Base-by-base conservation (phyloP, 1,140 invertebrate species). In the Aleiodes sp. region DNA sequence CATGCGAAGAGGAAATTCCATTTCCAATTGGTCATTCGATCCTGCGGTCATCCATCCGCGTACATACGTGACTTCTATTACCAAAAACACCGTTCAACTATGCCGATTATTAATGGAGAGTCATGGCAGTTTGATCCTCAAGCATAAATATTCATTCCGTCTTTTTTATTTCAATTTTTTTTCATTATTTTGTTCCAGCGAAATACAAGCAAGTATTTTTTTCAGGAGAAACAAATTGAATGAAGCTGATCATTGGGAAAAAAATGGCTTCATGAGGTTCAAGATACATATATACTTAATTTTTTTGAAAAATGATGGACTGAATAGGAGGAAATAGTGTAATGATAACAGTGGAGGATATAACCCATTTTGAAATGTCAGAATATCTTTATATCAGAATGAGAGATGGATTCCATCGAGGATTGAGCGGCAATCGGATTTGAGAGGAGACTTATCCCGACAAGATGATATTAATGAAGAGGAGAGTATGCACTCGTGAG, bases 1-100 rank as follows among this genome's bases (percentile, higher is more conserved):
- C n/a, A n/a, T n/a, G n/a, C n/a, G n/a, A n/a, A n/a, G n/a, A n/a
- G 41, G 21, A 41, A 29, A 61, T 4, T 31, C 33, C 39, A 16
- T 43, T 16, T 43, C 39, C n/a, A n/a, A 43, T 43, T 16, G 39
- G 39, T 43, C 39, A 35, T 12, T 57, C 46, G 63, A 62, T 70
- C 69, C 37, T 62, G 46, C 62, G 56, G 65, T 75, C 77, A 79
- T 80, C 76, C 78, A 79, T 79, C 72, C 72, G 62, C 52, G 70
- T 29, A n/a, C n/a, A 75, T 80, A 80, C 77, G 78, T 81, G 78
- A 80, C 76, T 80, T 80, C 76, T 73, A 72, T 78, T 77, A 73
- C 77, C 76, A 76, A 78, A 78, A 78, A 79, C 75, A 78, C 74
- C 77, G 78, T 75, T 76, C 65, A 70, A 31, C 41, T 60, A 24